Evolutionary conservation across 2,797 vertebrate genomes (phyloP), one percentile per base, ranked within the genome.

Genomic region (Kryptopterus vitreolus): DNA sequence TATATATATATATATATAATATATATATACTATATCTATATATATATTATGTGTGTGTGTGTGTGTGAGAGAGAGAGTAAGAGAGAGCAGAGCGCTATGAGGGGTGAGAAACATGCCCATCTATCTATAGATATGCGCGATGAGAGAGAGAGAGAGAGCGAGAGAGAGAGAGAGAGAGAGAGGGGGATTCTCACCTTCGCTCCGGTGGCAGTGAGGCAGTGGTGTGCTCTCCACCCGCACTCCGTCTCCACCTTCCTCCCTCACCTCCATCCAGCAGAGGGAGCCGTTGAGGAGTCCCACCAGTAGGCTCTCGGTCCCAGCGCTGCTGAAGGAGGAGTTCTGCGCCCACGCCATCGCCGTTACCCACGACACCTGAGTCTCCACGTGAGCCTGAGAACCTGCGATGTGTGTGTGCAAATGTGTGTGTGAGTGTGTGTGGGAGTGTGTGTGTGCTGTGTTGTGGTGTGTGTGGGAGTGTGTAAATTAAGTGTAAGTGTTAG

Each of bases 241-340:
- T 38, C 58, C 75, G 3, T 70, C 80, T 3, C 20, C 68, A 29
- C 59, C 80, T 2, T 91, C 87, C 5, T 89, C 89, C 1, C 88
- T 88, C 83, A 94, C 91, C 85, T 93, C 92, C 87, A 94, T 87
- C 92, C 93, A 94, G 88, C 92, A 94, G 80, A 95, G 92, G 52
- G 94, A 92, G 77, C 94, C 94, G 20, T 95, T 92, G 84, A 94
- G 88, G 22, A 92, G 89, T 6, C 94, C 94, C 79, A 94, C 90
- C 80, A 95, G 55, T 82, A 95, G 85, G 84, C 87, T 93, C 87
- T 94, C 93, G 0, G 90, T 77, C 0, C 86, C 73, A 61, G 90
- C 88, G 24, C 87, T 91, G 3, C 83, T 79, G 85, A 91, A 92
- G 71, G 90, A 83, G 74, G 91, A 88, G 74, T 88, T 86, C 82